Conservation (phyloP, 2,888 invertebrate species). For the Campaea margaritaria region DNA sequence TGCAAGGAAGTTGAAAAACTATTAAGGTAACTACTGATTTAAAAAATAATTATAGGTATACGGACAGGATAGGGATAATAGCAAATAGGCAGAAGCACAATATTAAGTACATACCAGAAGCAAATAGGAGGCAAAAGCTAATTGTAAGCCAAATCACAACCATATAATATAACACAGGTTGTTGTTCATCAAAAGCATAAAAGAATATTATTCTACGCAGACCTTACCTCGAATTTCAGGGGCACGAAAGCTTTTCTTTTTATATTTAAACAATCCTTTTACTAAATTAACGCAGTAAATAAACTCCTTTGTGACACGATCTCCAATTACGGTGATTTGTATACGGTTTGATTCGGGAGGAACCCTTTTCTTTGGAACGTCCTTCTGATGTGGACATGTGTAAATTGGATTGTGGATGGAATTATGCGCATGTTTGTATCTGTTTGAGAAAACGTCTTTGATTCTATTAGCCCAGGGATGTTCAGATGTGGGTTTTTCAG, state of each 20-base stretch:
- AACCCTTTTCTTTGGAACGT: conserved; percentile 48
- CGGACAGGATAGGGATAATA: no score
- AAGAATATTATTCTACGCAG: background rate
- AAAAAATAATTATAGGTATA: no score
- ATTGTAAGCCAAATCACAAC: no score
- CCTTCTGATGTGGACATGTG: no score
- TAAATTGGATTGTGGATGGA: conserved; percentile 65
- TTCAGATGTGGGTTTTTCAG: conserved; percentile 43
- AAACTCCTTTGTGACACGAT: conserved; percentile 68
- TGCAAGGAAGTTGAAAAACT: background rate
- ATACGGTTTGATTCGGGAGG: conserved; percentile 42
- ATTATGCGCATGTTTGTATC: conserved; percentile 69
- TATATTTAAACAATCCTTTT: conserved; percentile 68
- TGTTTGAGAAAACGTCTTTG: conserved; percentile 52
- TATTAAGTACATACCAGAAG: no score
- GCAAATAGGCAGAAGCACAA: no score
- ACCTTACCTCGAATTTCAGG: conserved; percentile 67
- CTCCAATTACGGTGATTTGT: conserved; percentile 70
- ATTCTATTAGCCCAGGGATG: conserved; percentile 72
- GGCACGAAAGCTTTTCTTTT: conserved; percentile 58
- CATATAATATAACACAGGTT: no score
- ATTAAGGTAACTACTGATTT: no score
- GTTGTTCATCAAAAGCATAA: no score
- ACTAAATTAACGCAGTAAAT: conserved; percentile 66
- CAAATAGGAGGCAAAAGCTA: no score